Percentiles rank a stretch among this genome's conserved stretches.
These are phyloP conservation scores for Spisula solida DNA, from an alignment of 2,888 invertebrate species.

Conservation along the genomic window DNA sequence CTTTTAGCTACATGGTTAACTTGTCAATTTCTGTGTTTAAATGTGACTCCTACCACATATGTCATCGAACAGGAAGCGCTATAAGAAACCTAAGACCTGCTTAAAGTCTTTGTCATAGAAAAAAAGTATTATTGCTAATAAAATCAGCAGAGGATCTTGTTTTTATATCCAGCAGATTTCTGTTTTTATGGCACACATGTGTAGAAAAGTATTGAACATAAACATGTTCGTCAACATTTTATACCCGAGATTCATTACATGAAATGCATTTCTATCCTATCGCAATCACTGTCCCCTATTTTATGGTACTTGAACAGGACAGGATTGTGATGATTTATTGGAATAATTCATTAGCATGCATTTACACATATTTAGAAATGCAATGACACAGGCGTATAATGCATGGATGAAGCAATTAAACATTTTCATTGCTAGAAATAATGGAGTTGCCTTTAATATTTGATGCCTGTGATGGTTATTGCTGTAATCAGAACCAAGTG, in stretches of 20 bases:
- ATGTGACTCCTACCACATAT: background rate
- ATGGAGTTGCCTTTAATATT: slow-evolving; percentile 14
- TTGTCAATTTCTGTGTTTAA: background rate
- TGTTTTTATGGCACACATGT: slow-evolving; percentile 9
- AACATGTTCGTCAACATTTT: slow-evolving; percentile 4
- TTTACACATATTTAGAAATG: slow-evolving; percentile 26
- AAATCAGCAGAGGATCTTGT: background rate
- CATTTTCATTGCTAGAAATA: slow-evolving; percentile 1
- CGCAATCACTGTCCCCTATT: background rate
- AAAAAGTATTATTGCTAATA: background rate
- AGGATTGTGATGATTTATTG: slow-evolving; percentile 10
- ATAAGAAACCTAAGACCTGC: background rate
- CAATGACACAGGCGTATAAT: slow-evolving; percentile 9
- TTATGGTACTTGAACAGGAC: slow-evolving; percentile 22
- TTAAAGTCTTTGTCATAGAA: background rate
- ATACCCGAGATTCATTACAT: background rate
- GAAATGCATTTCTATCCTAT: slow-evolving; percentile 14
- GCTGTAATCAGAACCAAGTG: background rate
- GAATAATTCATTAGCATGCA: slow-evolving; percentile 14
- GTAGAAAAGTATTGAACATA: slow-evolving; percentile 26
- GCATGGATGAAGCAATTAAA: slow-evolving; percentile 2
- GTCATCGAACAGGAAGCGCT: background rate
- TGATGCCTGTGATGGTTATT: background rate
- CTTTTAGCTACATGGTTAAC: slow-evolving; percentile 5
- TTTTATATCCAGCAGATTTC: slow-evolving; percentile 27